Evolutionary conservation across 2,113 vertebrate genomes (phyloP).

Genomic region (Amia ocellicauda): DNA sequence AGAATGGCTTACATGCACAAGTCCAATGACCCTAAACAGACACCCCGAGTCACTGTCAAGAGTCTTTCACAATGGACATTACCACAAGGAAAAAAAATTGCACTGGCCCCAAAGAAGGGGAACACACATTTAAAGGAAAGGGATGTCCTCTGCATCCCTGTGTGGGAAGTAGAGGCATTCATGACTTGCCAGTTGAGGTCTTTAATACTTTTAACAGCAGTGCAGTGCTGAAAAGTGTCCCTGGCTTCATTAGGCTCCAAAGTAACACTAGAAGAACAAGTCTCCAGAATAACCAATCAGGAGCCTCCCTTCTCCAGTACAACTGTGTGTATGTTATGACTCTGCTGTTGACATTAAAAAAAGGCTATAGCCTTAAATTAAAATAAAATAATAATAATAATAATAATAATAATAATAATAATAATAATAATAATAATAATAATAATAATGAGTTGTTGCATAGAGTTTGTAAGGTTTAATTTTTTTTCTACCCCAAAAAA

Average conservation of each 20-base stretch:
- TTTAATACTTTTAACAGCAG: no score
- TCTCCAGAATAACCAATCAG: no score
- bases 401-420: no score
- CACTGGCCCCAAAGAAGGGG: neutral
- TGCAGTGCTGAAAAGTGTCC: slow-evolving; percentile 15
- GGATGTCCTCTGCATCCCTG: neutral
- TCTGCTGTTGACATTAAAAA: no score
- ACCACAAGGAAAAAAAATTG: slow-evolving; percentile 8
- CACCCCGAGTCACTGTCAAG: neutral
- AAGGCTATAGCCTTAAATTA: neutral
- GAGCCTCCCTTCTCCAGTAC: no score
- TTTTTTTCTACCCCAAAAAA: neutral
- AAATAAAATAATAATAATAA: no score
- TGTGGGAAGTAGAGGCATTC: neutral
- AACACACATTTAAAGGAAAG: neutral
- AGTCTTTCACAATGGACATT: slow-evolving; percentile 9
- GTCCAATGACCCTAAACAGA: slow-evolving; percentile 59
- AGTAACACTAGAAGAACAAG: no score
- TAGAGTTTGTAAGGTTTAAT: neutral
- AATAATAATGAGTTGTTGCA: neutral
- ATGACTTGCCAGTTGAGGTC: neutral
- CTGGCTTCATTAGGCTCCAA: slow-evolving; percentile 13
- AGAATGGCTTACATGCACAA: slow-evolving; percentile 81
- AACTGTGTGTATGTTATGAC: no score
- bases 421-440: no score